A percentile compares a stretch with the other conserved stretches of the same genome.
Evolutionary conservation across 2,113 vertebrate genomes (phyloP).

Genomic region (Eulemur rufifrons): DNA sequence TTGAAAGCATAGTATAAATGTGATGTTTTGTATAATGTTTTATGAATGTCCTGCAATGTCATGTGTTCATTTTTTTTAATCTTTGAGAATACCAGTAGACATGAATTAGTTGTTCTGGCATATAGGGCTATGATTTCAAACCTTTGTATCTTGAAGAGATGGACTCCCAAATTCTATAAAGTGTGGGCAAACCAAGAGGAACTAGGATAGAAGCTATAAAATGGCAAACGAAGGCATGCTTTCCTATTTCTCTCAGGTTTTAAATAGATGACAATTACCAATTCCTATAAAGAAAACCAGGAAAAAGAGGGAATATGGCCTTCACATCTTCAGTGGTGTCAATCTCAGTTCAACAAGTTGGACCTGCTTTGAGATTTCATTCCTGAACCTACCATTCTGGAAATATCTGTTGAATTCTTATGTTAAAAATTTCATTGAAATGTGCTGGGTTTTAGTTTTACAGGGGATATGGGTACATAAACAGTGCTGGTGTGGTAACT

Average conservation of each 20-base stretch:
- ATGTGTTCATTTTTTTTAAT: neutral
- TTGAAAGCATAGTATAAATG: neutral
- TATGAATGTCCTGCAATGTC: neutral
- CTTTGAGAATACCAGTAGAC: neutral
- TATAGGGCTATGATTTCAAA: neutral
- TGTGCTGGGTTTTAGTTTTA: neutral
- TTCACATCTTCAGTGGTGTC: neutral
- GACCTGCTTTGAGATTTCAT: neutral
- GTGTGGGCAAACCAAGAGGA: neutral
- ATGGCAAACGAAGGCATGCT: neutral
- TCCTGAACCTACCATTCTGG: neutral
- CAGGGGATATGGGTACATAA: neutral
- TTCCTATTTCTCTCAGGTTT: neutral
- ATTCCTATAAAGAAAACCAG: neutral
- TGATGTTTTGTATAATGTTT: neutral
- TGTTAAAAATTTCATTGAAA: neutral
- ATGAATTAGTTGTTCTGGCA: neutral
- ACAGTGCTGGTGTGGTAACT: neutral
- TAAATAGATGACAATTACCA: neutral
- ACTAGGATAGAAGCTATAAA: neutral
- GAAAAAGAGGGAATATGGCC: neutral
- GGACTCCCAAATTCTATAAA: neutral
- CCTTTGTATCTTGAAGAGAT: neutral
- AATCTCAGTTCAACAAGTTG: accelerated
- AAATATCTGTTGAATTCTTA: neutral